A percentile compares a stretch with the other conserved stretches of the same genome.
phyloP scores from a whole-genome alignment of 2,113 vertebrate species.

The Sphaerodactylus townsendi region DNA sequence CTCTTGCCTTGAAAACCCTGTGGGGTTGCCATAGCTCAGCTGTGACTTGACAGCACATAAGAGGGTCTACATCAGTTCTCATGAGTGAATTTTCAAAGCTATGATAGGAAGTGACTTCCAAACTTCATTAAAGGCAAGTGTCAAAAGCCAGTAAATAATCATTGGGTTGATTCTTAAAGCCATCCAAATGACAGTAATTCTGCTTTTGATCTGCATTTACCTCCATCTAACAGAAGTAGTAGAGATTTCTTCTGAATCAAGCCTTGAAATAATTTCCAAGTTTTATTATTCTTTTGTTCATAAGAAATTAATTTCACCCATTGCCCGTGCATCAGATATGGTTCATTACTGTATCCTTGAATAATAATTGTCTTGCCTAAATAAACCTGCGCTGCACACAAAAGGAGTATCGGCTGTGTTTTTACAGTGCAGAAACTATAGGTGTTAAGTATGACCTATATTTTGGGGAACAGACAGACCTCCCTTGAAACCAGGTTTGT shows the following conservation, averaged over 20 bases:
- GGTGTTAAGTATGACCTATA: background rate
- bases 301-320: constrained; percentile 7
- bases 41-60: too few species aligned
- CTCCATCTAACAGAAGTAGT: background rate
- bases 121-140: background rate
- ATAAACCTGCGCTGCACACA: background rate
- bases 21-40: too few species aligned
- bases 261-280: constrained; percentile 6
- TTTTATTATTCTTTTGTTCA: constrained; percentile 29
- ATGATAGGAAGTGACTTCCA: background rate
- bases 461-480: constrained; percentile 3
- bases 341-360: background rate
- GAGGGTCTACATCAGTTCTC: background rate
- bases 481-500: constrained; percentile 26
- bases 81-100: background rate
- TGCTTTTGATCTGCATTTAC: constrained; percentile 30
- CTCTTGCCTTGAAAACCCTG: too few species aligned
- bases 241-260: constrained; percentile 45
- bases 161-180: background rate
- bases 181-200: constrained; percentile 45
- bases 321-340: background rate
- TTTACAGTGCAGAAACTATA: constrained; percentile 8
- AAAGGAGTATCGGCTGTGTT: constrained; percentile 1
- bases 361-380: constrained; percentile 19
- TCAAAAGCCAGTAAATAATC: background rate